Evolutionary conservation across 92 coral and sea anemone species (phyloP).

Genomic region (Paramuricea clavata): DNA sequence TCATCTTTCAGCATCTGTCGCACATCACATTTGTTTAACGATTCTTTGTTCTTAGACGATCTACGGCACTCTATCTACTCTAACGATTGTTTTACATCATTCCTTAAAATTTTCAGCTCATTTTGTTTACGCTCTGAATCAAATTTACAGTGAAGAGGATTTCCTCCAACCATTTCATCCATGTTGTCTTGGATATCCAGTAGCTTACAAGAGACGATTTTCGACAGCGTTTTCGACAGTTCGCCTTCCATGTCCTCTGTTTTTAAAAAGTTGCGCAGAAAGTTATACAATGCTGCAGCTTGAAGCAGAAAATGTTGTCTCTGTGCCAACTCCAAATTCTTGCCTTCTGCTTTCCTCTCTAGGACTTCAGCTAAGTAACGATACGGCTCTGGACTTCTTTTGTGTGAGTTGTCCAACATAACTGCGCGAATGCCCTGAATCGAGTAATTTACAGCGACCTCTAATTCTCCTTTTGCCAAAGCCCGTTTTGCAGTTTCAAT

Average conservation of each 20-base stretch:
- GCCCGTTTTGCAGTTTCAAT: too few species aligned
- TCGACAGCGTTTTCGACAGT: neutral
- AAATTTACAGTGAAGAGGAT: conserved; percentile 9
- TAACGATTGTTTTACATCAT: neutral
- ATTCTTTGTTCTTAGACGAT: too few species aligned
- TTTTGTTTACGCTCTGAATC: conserved; percentile 1
- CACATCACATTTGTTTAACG: too few species aligned
- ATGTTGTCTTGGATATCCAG: conserved; percentile 2
- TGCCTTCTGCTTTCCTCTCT: neutral
- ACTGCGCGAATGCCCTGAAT: neutral
- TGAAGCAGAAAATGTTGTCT: conserved; percentile 10
- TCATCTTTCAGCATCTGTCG: too few species aligned
- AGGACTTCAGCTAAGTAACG: neutral
- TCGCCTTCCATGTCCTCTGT: neutral
- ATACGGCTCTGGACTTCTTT: conserved; percentile 17
- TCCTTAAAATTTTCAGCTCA: neutral
- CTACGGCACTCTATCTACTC: neutral
- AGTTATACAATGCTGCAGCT: too few species aligned
- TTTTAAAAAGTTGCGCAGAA: neutral
- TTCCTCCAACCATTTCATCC: too few species aligned
- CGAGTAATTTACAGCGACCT: neutral
- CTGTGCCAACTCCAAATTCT: neutral
- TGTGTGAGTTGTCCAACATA: neutral
- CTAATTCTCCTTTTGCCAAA: conserved; percentile 19
- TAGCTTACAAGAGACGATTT: neutral